A percentile compares a stretch with the other conserved stretches of the same genome.
Evolutionary conservation across 92 coral and sea anemone species (phyloP).

Genomic region (Pocillopora grandis): DNA sequence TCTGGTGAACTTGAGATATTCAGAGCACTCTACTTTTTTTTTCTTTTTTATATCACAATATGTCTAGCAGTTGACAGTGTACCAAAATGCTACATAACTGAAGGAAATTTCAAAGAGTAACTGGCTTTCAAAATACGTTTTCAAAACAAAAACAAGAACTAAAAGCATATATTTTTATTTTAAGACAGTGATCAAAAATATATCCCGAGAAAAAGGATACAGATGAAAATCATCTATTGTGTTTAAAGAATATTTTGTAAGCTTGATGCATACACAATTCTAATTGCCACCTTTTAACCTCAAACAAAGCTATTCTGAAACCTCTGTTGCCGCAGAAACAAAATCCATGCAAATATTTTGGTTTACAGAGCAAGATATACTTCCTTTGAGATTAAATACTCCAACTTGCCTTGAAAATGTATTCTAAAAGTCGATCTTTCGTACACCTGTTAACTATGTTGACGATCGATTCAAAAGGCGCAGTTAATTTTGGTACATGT

Average conservation of each 20-base stretch:
- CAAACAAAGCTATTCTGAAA: slow-evolving; percentile 12
- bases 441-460: neutral
- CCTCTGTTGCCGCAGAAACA: neutral
- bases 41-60: neutral
- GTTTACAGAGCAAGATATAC: neutral
- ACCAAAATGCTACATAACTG: neutral
- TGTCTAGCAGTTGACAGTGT: neutral
- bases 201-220: neutral
- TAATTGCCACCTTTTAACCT: neutral
- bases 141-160: too few relatives aligned
- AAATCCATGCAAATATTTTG: neutral
- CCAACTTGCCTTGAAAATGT: neutral
- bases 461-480: neutral
- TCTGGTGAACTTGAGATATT: too few relatives aligned
- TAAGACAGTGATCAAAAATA: neutral
- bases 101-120: neutral
- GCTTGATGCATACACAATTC: slow-evolving; percentile 1
- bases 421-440: neutral
- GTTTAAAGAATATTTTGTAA: neutral
- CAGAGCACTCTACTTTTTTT: too few relatives aligned
- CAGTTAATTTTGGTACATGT: neutral
- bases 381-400: neutral
- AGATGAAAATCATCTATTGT: neutral
- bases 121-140: too few relatives aligned
- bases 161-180: too few relatives aligned